A percentile compares a stretch with the other conserved stretches of the same genome.
Conservation (phyloP, 2,888 invertebrate species). For the Ichneumon xanthorius region DNA sequence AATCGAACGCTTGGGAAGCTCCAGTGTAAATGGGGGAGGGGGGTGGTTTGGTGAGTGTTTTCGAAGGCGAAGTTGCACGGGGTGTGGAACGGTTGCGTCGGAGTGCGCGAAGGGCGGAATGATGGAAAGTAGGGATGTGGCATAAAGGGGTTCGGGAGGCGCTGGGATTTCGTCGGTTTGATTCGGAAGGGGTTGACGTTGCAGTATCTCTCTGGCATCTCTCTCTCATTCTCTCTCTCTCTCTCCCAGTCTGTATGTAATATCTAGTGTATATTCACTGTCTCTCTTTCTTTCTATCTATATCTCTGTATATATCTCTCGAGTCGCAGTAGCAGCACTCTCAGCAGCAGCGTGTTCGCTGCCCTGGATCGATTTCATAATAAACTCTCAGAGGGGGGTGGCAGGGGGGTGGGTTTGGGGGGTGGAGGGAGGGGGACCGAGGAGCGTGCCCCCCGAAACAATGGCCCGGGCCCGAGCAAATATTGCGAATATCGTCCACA, state of each 20-base stretch:
- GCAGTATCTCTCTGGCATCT: constrained; percentile 77
- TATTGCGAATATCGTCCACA: constrained; percentile 82
- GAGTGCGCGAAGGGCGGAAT: constrained; percentile 67
- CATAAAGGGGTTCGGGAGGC: constrained; percentile 47
- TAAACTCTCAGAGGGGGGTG: constrained; percentile 75
- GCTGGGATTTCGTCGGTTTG: constrained; percentile 75
- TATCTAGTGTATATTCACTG: constrained; percentile 42
- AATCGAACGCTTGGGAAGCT: constrained; percentile 68
- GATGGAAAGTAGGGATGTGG: constrained; percentile 56
- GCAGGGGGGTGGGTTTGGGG: neutral
- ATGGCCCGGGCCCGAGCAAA: constrained; percentile 80
- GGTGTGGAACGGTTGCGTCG: constrained; percentile 64
- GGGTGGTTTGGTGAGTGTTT: constrained; percentile 66
- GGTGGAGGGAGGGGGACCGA: constrained; percentile 35
- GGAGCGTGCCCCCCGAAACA: constrained; percentile 75
- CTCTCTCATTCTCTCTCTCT: constrained; percentile 64
- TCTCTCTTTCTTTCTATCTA: constrained; percentile 62
- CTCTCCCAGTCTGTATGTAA: constrained; percentile 48
- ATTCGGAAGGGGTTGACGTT: constrained; percentile 80
- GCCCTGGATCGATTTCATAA: constrained; percentile 82
- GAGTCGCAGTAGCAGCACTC: constrained; percentile 64
- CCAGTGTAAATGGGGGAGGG: constrained; percentile 68
- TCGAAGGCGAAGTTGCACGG: constrained; percentile 72
- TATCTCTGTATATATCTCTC: constrained; percentile 53
- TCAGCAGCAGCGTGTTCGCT: constrained; percentile 72